Evolutionary conservation across 2,113 vertebrate genomes (phyloP).

Genomic region (Rhinichthys klamathensis): DNA sequence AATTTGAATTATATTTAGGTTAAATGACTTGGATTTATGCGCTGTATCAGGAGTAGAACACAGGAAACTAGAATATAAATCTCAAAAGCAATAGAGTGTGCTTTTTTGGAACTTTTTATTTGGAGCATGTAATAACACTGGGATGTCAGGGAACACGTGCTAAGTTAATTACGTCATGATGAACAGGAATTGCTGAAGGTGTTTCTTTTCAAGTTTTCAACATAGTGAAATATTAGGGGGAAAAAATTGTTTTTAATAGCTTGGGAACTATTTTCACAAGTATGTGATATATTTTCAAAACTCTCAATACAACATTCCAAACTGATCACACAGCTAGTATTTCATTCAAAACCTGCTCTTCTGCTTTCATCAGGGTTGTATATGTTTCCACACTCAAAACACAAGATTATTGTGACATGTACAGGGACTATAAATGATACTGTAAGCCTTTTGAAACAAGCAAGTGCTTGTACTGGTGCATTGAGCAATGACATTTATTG

Average conservation of each 20-base stretch:
- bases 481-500: not conserved
- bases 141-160: not conserved
- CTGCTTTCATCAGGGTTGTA: not conserved
- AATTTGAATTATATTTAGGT: not conserved
- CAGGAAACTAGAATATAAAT: not conserved
- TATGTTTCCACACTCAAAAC: not conserved
- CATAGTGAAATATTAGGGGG: too few relatives aligned
- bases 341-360: not conserved
- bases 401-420: not conserved
- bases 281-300: too few relatives aligned
- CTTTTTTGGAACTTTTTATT: too few relatives aligned
- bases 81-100: not conserved
- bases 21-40: not conserved
- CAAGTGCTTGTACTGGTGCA: not conserved
- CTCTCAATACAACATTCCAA: not conserved
- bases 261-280: too few relatives aligned
- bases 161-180: not conserved
- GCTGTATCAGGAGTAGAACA: not conserved
- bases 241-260: too few relatives aligned
- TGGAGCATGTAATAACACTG: not conserved
- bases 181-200: not conserved
- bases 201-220: too few relatives aligned
- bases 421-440: not conserved
- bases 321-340: not conserved
- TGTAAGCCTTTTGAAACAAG: not conserved